Percentiles rank a stretch among this genome's conserved stretches.
phyloP scores from a whole-genome alignment of 1,140 invertebrate species.

The Odontomachus brunneus region DNA sequence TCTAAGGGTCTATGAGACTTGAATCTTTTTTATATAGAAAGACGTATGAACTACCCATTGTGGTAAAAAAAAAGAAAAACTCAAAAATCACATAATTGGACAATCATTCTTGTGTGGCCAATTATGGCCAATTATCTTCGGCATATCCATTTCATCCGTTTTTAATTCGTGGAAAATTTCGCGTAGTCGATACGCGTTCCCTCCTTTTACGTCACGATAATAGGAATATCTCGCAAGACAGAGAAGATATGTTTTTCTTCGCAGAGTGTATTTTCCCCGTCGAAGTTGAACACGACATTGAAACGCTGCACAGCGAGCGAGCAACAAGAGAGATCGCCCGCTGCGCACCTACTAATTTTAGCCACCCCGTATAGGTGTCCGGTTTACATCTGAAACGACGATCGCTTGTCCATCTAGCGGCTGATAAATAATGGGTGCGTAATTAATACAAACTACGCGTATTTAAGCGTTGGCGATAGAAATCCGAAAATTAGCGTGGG shows the following conservation, averaged over 20 bases:
- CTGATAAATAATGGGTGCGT: background rate
- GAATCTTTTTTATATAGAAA: too few species aligned
- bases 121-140: background rate
- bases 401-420: background rate
- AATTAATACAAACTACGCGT: slow-evolving; percentile 11
- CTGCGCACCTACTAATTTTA: slow-evolving; percentile 31
- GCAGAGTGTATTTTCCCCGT: background rate
- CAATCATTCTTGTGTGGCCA: too few species aligned
- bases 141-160: background rate
- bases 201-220: background rate
- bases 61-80: too few species aligned
- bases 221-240: slow-evolving; percentile 6
- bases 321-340: slow-evolving; percentile 5
- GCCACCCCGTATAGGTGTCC: background rate
- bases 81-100: too few species aligned
- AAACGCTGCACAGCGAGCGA: background rate
- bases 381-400: slow-evolving; percentile 1
- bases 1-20: too few species aligned
- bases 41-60: too few species aligned
- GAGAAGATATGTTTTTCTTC: background rate
- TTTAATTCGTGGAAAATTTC: slow-evolving; percentile 7
- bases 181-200: background rate
- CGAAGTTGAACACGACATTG: background rate
- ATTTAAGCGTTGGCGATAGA: too few species aligned
- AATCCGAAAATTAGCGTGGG: too few species aligned